These are phyloP conservation scores for Xyliphius kryptos DNA, from an alignment of 2,113 vertebrate species.

Conservation along the genomic window DNA sequence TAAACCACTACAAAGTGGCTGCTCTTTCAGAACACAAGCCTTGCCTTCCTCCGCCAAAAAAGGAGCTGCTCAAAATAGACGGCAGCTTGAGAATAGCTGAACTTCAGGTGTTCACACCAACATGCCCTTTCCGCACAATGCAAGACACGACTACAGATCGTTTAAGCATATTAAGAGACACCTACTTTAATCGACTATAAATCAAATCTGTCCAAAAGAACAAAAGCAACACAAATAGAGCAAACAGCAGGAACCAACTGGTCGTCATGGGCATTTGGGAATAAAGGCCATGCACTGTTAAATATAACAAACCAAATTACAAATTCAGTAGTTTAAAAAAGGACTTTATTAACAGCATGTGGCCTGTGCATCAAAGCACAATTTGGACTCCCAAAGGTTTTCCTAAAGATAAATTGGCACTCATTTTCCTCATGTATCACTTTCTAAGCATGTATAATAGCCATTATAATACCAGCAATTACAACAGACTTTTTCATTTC, in stretches of 20 bases:
- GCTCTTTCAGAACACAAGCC: slow-evolving; percentile 12
- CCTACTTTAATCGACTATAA: slow-evolving; percentile 23
- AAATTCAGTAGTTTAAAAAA: slow-evolving; percentile 18
- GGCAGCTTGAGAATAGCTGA: no score
- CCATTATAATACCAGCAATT: slow-evolving; percentile 70
- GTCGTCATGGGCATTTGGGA: no score
- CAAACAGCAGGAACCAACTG: slow-evolving; percentile 28
- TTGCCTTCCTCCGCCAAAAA: no score
- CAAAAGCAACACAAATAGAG: slow-evolving; percentile 23
- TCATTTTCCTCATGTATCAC: slow-evolving; percentile 52
- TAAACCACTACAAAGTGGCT: slow-evolving; percentile 33
- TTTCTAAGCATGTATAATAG: slow-evolving; percentile 68
- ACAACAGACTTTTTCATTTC: slow-evolving; percentile 60
- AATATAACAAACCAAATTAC: slow-evolving; percentile 43
- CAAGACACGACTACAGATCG: slow-evolving; percentile 12
- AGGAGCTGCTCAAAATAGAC: slow-evolving; percentile 37
- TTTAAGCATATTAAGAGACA: slow-evolving; percentile 20
- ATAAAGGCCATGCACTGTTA: slow-evolving; percentile 30
- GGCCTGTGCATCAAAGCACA: slow-evolving; percentile 45
- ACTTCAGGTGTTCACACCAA: slow-evolving; percentile 13
- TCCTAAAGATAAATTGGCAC: slow-evolving; percentile 61
- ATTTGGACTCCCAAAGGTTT: slow-evolving; percentile 57
- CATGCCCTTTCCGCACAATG: slow-evolving; percentile 21
- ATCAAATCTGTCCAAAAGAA: slow-evolving; percentile 34
- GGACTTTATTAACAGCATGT: slow-evolving; percentile 32